Base-by-base conservation (phyloP, 53 echinoderm and acorn worm species). In the Hippasteria phrygiana region DNA sequence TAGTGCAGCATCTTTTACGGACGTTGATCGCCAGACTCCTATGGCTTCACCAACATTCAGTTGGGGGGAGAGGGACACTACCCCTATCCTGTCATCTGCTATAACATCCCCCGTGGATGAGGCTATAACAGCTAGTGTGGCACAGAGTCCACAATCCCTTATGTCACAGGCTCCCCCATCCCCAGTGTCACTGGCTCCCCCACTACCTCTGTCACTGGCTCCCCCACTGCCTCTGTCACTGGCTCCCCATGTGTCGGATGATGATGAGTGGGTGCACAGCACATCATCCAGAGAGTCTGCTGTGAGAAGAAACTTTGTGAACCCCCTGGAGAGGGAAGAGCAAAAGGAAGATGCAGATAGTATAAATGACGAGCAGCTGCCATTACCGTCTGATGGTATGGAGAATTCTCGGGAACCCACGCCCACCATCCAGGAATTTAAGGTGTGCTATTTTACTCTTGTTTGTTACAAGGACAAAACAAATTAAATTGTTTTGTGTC, bases 391-490 rank as follows among this genome's bases (percentile, higher is more conserved):
- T 4, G 67, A 78, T 46, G 55, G 43, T 11, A n/a, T n/a, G 27
- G 81, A 29, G 34, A 59, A 73, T 16, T 93, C 95, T 3, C 77
- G 87, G 41, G 80, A 73, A 6, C 87, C 89, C 32, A 95, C 93
- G 24, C 95, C 95, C 4, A 93, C 93, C 31, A 93, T 95, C 24
- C 89, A 95, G 62, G 90, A 90, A 13, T 84, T 95, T 46, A 87
- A 91, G 38, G 95, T 84, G 20, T 18, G 78, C 31, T 48, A 10
- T n/a, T n/a, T n/a, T n/a, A n/a, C n/a, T n/a, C n/a, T n/a, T n/a
- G n/a, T n/a, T n/a, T n/a, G n/a, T n/a, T n/a, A n/a, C n/a, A n/a
- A n/a, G n/a, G n/a, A n/a, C n/a, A n/a, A n/a, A n/a, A n/a, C n/a
- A n/a, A n/a, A n/a, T n/a, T n/a, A n/a, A n/a, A n/a, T n/a, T n/a